These are phyloP conservation scores for Cirrhinus molitorella DNA, from an alignment of 2,797 vertebrate species.

Conservation along the genomic window DNA sequence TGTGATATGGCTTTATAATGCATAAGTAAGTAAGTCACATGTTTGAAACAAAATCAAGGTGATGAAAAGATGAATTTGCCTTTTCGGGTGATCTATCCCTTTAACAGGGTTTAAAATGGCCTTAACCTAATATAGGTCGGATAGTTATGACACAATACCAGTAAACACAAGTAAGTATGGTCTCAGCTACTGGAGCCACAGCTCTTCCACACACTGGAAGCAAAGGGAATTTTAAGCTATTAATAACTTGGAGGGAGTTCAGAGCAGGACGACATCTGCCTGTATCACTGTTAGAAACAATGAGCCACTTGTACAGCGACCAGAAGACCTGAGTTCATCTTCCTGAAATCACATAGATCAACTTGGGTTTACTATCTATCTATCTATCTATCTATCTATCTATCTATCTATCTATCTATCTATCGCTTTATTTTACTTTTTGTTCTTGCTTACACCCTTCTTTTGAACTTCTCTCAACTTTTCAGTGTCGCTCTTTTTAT, in stretches of 20 bases:
- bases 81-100: background rate
- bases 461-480: background rate
- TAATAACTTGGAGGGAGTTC: constrained; percentile 65
- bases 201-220: constrained; percentile 51
- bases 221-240: constrained; percentile 57
- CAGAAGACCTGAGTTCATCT: constrained; percentile 14
- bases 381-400: background rate
- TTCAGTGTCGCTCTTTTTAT: background rate
- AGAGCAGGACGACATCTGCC: constrained; percentile 69
- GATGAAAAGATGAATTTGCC: background rate
- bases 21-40: too few relatives aligned
- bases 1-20: too few relatives aligned
- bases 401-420: background rate
- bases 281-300: constrained; percentile 68
- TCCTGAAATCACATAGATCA: background rate
- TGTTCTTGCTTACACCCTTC: background rate
- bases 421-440: background rate
- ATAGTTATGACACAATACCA: background rate
- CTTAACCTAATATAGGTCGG: background rate
- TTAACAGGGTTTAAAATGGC: background rate
- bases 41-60: background rate
- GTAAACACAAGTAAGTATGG: constrained; percentile 11
- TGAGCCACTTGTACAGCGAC: constrained; percentile 56
- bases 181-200: constrained; percentile 20
- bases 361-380: background rate